Evolutionary conservation across 2,113 vertebrate species (phyloP), one percentile per base, ranked within the genome.

Genomic region (Coptodon bakossiorum): DNA sequence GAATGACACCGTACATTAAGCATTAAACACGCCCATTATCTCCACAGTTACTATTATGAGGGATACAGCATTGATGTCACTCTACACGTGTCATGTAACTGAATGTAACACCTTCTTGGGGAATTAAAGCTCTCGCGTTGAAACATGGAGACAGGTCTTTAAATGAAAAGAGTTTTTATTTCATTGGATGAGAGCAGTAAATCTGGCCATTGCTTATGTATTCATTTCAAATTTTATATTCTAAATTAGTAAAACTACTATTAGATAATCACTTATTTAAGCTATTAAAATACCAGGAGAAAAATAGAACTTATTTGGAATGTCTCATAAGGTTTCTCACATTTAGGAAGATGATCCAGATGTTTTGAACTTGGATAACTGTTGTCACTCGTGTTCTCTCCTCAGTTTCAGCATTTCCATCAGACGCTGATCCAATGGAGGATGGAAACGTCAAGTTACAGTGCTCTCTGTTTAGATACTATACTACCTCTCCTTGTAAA

Each of bases 401-500:
- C 13, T 50, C 83, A 93, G 90, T 92, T 34, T 85, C 86, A 45
- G 8, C 11, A 5, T 22, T 5, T 56, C 52, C 36, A 57, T 22
- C 36, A 73, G 82, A 57, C 0, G 0, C 54, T 36, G 59, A 76
- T 19, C 40, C 14, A 11, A 3, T 6, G 14, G 4, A 7, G 14
- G 85, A 76, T 1, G 81, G 17, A 6, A 27, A 4, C 0, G 2
- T 89, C 50, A 68, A 3, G 2, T 57, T 94, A 7, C 0, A 17
- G 6, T 94, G 93, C 7, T 31, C 82, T 17, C 17, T 93, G 87
- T 7, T 7, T 8, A 84, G 1, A 50, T 14, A 17, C 31, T 3
- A 0, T 0, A 0, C 1, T 0, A 0, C 1, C 1, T 0, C 0
- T 7, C 2, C 0, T 2, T 93, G 90, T 38, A 0, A 0, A 16